Base-by-base conservation (phyloP, 2,797 vertebrate genomes). In the Anniella stebbinsi region DNA sequence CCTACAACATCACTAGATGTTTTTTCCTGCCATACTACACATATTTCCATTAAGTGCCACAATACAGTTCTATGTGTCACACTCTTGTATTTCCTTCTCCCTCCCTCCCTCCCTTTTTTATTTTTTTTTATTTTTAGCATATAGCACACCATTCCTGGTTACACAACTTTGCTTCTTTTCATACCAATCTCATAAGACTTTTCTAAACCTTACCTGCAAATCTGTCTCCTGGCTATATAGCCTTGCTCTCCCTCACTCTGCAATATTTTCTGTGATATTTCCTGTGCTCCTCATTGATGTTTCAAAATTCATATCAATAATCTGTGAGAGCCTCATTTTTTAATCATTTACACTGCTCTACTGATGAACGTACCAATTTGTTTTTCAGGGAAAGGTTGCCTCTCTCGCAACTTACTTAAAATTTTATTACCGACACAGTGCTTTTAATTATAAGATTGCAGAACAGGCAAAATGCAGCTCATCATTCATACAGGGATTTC, bases 391-490 rank as follows among this genome's bases (percentile, higher is more conserved):
- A 30, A 80, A 63, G 12, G 80, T 51, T 89, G 91, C 33, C 70
- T 93, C 83, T 76, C n/a, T 84, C 80, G 76, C 86, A 69, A 48
- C n/a, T 78, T 93, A 72, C 91, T 89, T 90, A 75, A 80, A 86
- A 92, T 82, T 63, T 87, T 89, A 92, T 94, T 94, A 66, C 69
- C 57, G 36, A 87, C 75, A 7, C 84, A 8, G 51, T 90, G n/a
- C 83, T 92, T 92, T 94, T 95, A 92, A 92, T 92, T 94, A 85
- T 73, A 88, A 80, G 13, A 66, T 78, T 92, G 80, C 66, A 87
- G 76, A 77, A 80, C 88, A 90, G 70, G 80, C 41, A 88, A 69
- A 76, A 91, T 45, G 33, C 23, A 41, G 54, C 67, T 10, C 80
- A 33, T 60, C 80, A 48, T 8, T 28, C 81, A 91, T 92, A 75